Evolutionary conservation across 2,797 vertebrate species (phyloP).

Genomic region (Gymnocypris eckloni): DNA sequence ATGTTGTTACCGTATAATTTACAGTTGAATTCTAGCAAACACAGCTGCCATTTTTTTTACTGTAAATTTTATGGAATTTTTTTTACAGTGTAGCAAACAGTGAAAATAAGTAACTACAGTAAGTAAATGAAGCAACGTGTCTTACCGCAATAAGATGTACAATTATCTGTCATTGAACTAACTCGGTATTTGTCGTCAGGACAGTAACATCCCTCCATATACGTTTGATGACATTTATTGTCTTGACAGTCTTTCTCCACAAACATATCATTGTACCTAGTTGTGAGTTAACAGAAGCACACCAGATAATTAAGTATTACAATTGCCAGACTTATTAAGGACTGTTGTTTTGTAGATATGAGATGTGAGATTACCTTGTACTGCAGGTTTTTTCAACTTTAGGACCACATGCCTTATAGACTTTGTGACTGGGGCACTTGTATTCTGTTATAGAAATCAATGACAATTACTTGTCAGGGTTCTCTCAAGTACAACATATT

Average conservation of each 20-base stretch:
- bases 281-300: neutral
- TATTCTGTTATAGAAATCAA: slow-evolving; percentile 66
- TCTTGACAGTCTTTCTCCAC: neutral
- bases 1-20: too few relatives aligned
- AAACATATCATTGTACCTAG: slow-evolving; percentile 71
- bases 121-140: neutral
- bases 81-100: neutral
- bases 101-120: neutral
- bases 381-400: slow-evolving; percentile 74
- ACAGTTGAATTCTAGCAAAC: too few relatives aligned
- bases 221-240: neutral
- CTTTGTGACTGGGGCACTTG: slow-evolving; percentile 74
- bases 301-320: slow-evolving; percentile 5
- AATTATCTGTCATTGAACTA: slow-evolving; percentile 69
- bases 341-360: neutral
- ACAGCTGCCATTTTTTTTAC: too few relatives aligned
- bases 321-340: neutral
- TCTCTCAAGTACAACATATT: neutral
- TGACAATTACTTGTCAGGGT: neutral
- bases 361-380: slow-evolving; percentile 64
- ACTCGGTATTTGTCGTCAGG: slow-evolving; percentile 73
- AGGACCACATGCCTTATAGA: slow-evolving; percentile 80
- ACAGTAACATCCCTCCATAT: slow-evolving; percentile 85
- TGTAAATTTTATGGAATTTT: too few relatives aligned
- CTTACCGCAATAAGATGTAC: slow-evolving; percentile 80